A percentile compares a stretch with the other conserved stretches of the same genome.
Evolutionary conservation across 2,888 invertebrate species (phyloP).

Genomic region (Eilema griseolum): DNA sequence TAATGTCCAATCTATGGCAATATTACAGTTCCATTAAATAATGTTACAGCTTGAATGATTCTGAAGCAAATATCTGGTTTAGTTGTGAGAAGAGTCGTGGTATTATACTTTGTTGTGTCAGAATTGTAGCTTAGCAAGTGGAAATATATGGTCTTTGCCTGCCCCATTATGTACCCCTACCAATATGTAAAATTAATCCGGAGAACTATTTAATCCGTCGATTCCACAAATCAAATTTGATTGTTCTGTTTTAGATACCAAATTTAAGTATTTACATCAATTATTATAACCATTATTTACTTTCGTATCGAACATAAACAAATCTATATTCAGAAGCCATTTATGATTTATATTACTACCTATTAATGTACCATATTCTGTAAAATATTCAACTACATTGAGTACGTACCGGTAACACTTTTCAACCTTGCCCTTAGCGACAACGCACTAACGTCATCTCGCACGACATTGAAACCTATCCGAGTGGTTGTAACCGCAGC

Average conservation of each 20-base stretch:
- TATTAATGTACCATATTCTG: background rate
- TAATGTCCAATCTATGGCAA: constrained; percentile 51
- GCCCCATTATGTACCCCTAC: background rate
- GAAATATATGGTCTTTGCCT: background rate
- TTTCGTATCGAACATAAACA: background rate
- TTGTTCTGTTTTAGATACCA: background rate
- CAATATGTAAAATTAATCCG: background rate
- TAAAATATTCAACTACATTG: background rate
- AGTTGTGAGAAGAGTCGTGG: constrained; percentile 37
- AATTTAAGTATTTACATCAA: background rate
- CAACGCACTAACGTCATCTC: constrained; percentile 68
- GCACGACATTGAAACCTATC: constrained; percentile 80
- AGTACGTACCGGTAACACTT: constrained; percentile 42
- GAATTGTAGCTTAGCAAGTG: too few species aligned
- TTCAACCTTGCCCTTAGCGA: constrained; percentile 69
- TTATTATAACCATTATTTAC: background rate
- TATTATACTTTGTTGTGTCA: constrained; percentile 22
- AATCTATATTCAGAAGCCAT: background rate
- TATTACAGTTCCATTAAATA: constrained; percentile 48
- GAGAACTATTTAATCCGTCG: background rate
- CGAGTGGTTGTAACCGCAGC: constrained; percentile 81
- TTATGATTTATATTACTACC: too few species aligned
- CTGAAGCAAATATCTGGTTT: constrained; percentile 18
- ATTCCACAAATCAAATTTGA: background rate
- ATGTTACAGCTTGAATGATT: constrained; percentile 33